phyloP scores from a whole-genome alignment of 1,140 invertebrate species.

The Dysdera silvatica region DNA sequence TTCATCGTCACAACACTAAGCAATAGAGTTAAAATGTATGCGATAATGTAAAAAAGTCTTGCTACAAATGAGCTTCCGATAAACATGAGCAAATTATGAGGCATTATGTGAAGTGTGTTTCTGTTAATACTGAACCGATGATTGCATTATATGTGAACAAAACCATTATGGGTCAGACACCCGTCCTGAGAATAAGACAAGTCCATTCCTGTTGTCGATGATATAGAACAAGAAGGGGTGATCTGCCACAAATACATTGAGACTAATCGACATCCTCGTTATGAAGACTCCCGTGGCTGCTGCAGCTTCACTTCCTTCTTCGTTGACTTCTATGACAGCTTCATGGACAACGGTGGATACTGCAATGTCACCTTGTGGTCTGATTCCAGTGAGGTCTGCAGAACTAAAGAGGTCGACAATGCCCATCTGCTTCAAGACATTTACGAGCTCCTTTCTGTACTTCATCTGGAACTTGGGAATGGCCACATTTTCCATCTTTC shows the following conservation, averaged over 20 bases:
- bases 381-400: neutral
- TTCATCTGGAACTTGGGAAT: neutral
- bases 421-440: neutral
- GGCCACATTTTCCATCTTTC: neutral
- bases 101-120: too few relatives aligned
- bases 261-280: neutral
- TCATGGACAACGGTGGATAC: conserved; percentile 50
- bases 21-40: too few relatives aligned
- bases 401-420: neutral
- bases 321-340: conserved; percentile 68
- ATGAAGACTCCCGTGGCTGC: conserved; percentile 52
- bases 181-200: conserved; percentile 1
- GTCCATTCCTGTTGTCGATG: neutral
- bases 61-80: too few relatives aligned
- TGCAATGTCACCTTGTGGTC: conserved; percentile 46
- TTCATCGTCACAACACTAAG: too few relatives aligned
- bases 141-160: too few relatives aligned
- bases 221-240: conserved; percentile 15
- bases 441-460: neutral
- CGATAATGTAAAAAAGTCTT: too few relatives aligned
- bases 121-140: too few relatives aligned
- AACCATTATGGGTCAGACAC: neutral
- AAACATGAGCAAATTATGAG: too few relatives aligned
- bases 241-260: neutral
- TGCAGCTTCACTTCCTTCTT: conserved; percentile 65